Percentiles rank a stretch among this genome's conserved stretches.
phyloP scores from a whole-genome alignment of 2,888 invertebrate species.

The Agonopterix arenella region DNA sequence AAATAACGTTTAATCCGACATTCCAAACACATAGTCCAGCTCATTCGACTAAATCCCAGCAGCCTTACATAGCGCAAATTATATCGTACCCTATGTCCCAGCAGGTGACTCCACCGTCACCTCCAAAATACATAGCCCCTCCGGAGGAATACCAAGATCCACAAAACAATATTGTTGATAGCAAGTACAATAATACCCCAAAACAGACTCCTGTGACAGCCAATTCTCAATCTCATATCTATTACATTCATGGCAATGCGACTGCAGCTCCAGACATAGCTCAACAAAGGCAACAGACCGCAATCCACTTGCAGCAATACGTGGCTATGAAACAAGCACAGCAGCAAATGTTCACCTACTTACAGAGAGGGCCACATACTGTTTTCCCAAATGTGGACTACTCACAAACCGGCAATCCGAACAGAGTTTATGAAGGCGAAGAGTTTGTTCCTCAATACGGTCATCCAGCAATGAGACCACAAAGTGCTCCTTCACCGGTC shows the following conservation, averaged over 20 bases:
- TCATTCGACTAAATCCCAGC: slow-evolving; percentile 54
- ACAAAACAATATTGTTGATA: slow-evolving; percentile 49
- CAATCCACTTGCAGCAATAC: slow-evolving; percentile 67
- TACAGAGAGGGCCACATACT: slow-evolving; percentile 61
- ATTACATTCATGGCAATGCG: slow-evolving; percentile 63
- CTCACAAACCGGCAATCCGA: slow-evolving; percentile 35
- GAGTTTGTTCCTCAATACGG: slow-evolving; percentile 52
- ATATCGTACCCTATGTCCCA: slow-evolving; percentile 67
- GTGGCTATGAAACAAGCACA: slow-evolving; percentile 75
- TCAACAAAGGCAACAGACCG: slow-evolving; percentile 69
- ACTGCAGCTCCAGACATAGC: slow-evolving; percentile 51
- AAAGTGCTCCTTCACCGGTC: slow-evolving; percentile 57
- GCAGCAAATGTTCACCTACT: slow-evolving; percentile 66
- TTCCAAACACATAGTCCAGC: slow-evolving; percentile 73
- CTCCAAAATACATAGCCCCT: slow-evolving; percentile 65
- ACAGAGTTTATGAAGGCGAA: slow-evolving; percentile 54
- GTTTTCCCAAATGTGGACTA: slow-evolving; percentile 62
- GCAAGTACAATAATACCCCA: slow-evolving; percentile 30
- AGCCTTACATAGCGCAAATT: slow-evolving; percentile 70
- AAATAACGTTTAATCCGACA: slow-evolving; percentile 70
- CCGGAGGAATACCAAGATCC: slow-evolving; percentile 71
- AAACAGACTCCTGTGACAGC: slow-evolving; percentile 26
- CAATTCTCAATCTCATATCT: slow-evolving; percentile 54
- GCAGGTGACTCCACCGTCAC: slow-evolving; percentile 62
- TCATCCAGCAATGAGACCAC: slow-evolving; percentile 53